A percentile compares a stretch with the other conserved stretches of the same genome.
These are phyloP conservation scores for Clarias pachynema DNA, from an alignment of 2,797 vertebrate genomes.

Conservation along the genomic window DNA sequence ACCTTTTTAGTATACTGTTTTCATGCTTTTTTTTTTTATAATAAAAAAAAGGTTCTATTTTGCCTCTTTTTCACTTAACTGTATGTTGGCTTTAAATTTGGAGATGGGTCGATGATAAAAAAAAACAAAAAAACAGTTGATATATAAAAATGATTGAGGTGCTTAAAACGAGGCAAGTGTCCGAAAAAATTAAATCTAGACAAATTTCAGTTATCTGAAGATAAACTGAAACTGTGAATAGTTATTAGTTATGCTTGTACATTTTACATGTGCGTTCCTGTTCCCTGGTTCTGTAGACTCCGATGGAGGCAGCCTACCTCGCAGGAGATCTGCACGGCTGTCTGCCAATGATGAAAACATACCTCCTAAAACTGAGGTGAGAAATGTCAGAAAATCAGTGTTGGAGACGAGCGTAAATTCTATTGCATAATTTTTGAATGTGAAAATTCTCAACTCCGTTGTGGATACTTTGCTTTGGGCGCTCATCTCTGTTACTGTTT, in stretches of 20 bases:
- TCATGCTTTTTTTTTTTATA: too few relatives aligned
- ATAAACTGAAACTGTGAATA: background rate
- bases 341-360: constrained; percentile 45
- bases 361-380: constrained; percentile 37
- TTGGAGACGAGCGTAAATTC: background rate
- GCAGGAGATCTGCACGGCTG: constrained; percentile 55
- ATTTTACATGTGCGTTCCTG: background rate
- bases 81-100: background rate
- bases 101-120: background rate
- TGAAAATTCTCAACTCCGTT: background rate
- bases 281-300: constrained; percentile 30
- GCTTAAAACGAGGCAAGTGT: background rate
- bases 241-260: too few relatives aligned
- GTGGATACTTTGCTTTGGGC: background rate
- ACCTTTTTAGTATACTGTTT: background rate
- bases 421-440: background rate
- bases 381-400: background rate
- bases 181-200: background rate
- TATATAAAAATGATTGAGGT: background rate
- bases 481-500: background rate
- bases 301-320: constrained; percentile 33
- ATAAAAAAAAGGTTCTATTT: too few relatives aligned
- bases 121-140: too few relatives aligned
- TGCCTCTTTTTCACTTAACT: background rate
- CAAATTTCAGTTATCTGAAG: background rate